Conservation (phyloP, 2,113 vertebrate species). For the Pholis gunnellus region DNA sequence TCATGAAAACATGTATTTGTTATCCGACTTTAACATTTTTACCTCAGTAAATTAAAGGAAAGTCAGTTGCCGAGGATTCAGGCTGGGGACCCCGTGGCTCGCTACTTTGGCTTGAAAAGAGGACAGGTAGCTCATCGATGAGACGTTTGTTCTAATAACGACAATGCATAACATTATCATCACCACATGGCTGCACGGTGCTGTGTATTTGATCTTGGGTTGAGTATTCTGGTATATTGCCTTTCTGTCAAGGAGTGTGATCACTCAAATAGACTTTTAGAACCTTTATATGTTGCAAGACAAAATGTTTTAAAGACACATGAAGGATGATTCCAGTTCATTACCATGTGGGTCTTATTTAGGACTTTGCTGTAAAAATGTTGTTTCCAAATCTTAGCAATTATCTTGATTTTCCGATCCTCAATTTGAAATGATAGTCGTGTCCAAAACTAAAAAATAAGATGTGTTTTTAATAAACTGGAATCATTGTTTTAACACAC, state of each 20-base stretch:
- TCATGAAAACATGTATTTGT: neutral
- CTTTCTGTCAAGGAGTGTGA: neutral
- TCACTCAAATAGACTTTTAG: neutral
- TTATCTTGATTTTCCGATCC: neutral
- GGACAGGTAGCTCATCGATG: constrained; percentile 87
- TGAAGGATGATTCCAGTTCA: neutral
- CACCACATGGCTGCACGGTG: neutral
- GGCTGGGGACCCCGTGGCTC: constrained; percentile 95
- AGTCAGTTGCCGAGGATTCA: constrained; percentile 97
- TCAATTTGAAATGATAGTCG: neutral
- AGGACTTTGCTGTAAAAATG: neutral
- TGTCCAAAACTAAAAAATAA: neutral
- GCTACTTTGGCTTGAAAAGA: constrained; percentile 97
- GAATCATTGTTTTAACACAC: neutral
- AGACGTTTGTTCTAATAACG: neutral
- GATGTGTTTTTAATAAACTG: neutral
- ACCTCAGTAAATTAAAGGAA: constrained; percentile 92
- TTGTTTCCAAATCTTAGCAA: neutral
- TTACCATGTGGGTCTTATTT: too few relatives aligned
- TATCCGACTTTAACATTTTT: constrained; percentile 49
- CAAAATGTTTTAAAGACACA: neutral
- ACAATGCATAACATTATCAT: neutral
- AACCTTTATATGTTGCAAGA: neutral
- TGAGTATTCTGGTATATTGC: neutral
- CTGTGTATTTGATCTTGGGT: neutral